Evolutionary conservation across 2,797 vertebrate genomes (phyloP), one percentile per base, ranked within the genome.

Genomic region (Loriculus beryllinus): DNA sequence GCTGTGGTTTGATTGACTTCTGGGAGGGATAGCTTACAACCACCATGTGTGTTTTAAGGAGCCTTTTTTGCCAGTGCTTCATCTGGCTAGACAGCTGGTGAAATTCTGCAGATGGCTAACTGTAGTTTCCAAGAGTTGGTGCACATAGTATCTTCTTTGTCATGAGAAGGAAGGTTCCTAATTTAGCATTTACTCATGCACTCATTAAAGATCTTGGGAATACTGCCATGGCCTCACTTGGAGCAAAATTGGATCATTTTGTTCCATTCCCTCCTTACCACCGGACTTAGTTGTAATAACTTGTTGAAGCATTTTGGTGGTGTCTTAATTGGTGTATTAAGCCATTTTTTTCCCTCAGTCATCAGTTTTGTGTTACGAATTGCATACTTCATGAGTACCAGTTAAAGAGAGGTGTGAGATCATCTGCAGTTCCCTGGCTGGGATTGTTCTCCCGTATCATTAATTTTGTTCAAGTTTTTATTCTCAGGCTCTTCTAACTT

Each of bases 281-380:
- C 48, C 67, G 52, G 77, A 79, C 56, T 86, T 81, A 76, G 87
- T 86, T 94, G 54, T 93, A 96, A 95, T 79, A 91, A 89, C 91
- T 88, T 95, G 72, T 90, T 92, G 85, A 37, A 95, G 67, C 40
- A 15, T 81, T 93, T 83, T 82, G 69, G 40, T 94, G 74, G 67
- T 92, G 86, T 83, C 72, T 94, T 96, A 96, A 96, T 96, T 96
- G 67, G 47, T 65, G 39, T 72, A 56, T 92, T 93, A 96, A 85
- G 65, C 63, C 33, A 64, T 70, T 64, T 88, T 88, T 82, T 31
- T 4, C 51, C 59, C 59, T 91, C 80, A 76, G 87, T 96, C 95
- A 94, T 96, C 87, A 93, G 59, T 92, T 97, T 86, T 71, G 45
- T 75, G 78, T 69, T 92, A 87, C 42, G 85, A 95, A 96, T 93